Evolutionary conservation across 2,113 vertebrate species (phyloP).

Genomic region (Capra hircus): DNA sequence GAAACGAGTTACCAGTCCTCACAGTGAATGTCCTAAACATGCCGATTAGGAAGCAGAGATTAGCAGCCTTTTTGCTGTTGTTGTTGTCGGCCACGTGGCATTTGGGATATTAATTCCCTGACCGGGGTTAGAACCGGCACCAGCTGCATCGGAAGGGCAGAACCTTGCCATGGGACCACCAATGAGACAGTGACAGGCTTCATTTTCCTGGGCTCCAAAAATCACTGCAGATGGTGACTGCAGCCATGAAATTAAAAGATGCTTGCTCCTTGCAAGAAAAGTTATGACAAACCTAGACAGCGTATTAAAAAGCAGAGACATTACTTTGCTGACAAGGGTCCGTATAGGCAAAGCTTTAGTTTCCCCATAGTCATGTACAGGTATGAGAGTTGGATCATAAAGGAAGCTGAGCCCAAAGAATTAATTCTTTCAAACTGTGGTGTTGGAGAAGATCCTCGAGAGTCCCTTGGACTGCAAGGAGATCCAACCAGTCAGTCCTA

Average conservation of each 20-base stretch:
- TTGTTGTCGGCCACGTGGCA: not conserved
- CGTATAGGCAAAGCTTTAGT: accelerated
- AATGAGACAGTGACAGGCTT: not conserved
- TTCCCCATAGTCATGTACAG: not conserved
- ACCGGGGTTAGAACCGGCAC: not conserved
- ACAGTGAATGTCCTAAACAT: not conserved
- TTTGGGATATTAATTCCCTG: not conserved
- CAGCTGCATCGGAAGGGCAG: not conserved
- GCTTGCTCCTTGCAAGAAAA: not conserved
- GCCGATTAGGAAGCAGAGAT: not conserved
- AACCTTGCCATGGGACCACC: not conserved
- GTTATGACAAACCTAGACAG: not conserved
- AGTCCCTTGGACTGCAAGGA: not conserved
- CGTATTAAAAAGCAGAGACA: not conserved
- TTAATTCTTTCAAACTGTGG: not conserved
- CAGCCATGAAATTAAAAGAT: not conserved
- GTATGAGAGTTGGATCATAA: not conserved
- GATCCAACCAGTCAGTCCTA: not conserved
- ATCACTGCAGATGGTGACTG: not conserved
- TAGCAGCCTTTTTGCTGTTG: not conserved
- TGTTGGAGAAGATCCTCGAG: not conserved
- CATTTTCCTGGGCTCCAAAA: not conserved
- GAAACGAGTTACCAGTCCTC: not conserved
- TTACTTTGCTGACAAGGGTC: not conserved
- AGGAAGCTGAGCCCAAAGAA: not conserved